Percentiles rank a stretch among this genome's conserved stretches.
Conservation (phyloP, 2,797 vertebrate genomes). For the Tragopan temminckii region DNA sequence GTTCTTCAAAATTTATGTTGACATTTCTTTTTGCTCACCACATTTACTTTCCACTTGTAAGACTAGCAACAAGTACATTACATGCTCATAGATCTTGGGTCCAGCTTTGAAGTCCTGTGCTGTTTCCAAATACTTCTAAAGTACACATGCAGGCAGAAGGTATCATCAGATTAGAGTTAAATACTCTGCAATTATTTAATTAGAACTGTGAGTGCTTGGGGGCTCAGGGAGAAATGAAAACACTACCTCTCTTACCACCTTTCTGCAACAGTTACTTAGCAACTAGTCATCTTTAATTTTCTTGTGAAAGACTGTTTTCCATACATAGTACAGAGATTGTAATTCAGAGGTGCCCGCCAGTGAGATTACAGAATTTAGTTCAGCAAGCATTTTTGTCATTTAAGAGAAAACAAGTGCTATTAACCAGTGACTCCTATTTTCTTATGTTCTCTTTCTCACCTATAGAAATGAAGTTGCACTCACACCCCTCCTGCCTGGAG, state of each 20-base stretch:
- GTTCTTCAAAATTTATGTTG: background rate
- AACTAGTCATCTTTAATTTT: background rate
- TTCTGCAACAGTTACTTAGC: background rate
- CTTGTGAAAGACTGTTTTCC: background rate
- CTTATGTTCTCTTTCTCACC: background rate
- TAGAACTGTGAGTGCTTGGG: background rate
- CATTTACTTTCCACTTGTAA: background rate
- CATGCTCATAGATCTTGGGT: background rate
- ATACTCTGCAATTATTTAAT: background rate
- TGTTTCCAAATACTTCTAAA: background rate
- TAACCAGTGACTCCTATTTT: background rate
- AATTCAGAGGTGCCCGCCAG: background rate
- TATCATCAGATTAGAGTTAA: background rate
- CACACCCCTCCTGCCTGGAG: background rate
- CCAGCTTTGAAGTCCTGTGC: background rate
- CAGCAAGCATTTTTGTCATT: background rate
- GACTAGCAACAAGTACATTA: background rate
- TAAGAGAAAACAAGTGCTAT: background rate
- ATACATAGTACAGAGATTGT: background rate
- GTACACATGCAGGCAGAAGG: background rate
- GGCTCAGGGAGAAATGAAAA: background rate
- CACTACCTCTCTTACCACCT: background rate
- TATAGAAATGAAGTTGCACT: background rate
- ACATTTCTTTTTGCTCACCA: slow-evolving; percentile 1
- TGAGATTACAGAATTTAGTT: background rate